Conservation (phyloP, 2,797 vertebrate species). For the Pelobates cultripes region DNA sequence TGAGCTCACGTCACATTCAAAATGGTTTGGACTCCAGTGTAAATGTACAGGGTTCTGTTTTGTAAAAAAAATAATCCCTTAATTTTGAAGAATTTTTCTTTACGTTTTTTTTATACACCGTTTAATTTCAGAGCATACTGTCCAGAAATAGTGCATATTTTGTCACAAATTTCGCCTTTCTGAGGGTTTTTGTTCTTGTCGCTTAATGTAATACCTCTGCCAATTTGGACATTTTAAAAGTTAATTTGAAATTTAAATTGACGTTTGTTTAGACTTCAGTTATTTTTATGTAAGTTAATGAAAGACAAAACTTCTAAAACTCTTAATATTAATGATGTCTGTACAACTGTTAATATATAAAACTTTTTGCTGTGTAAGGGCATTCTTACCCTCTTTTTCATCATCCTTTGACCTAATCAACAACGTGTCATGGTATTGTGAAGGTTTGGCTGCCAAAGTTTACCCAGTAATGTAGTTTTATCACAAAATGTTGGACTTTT, state of each 20-base stretch:
- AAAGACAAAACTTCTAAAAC: conserved; percentile 70
- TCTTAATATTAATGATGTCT: conserved; percentile 76
- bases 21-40: conserved; percentile 95
- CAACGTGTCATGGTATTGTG: conserved; percentile 72
- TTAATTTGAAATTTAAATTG: conserved; percentile 85
- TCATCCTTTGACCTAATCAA: conserved; percentile 66
- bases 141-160: conserved; percentile 80
- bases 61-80: conserved; percentile 74
- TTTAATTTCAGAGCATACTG: conserved; percentile 88
- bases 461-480: conserved; percentile 83
- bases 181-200: conserved; percentile 67
- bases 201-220: conserved; percentile 87
- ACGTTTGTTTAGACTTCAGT: conserved; percentile 84
- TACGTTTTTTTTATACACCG: conserved; percentile 81
- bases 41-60: conserved; percentile 84
- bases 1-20: conserved; percentile 91
- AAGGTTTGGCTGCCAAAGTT: conserved; percentile 80
- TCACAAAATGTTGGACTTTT: conserved; percentile 77
- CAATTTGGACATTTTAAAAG: conserved; percentile 82
- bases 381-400: conserved; percentile 74
- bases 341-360: conserved; percentile 77
- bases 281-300: conserved; percentile 89
- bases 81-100: conserved; percentile 59
- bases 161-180: conserved; percentile 78
- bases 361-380: conserved; percentile 78